Conservation (phyloP, 2,113 vertebrate genomes). For the Dinomys branickii region DNA sequence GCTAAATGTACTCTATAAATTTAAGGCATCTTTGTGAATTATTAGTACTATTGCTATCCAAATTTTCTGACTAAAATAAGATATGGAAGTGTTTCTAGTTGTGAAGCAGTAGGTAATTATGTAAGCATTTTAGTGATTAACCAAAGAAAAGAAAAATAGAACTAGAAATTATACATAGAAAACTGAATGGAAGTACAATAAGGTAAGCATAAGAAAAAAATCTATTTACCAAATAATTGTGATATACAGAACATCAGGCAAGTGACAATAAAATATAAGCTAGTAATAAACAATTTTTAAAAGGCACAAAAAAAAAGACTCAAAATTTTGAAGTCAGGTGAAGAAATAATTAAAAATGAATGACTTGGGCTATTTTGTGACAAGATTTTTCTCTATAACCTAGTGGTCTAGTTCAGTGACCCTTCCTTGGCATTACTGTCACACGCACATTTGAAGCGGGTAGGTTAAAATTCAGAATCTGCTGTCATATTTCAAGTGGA, state of each 20-base stretch:
- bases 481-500: not conserved
- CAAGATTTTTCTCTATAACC: constrained; percentile 1
- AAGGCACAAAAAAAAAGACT: not conserved
- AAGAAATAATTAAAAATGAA: constrained; percentile 52
- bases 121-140: constrained; percentile 46
- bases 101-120: not conserved
- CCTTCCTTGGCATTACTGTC: not conserved
- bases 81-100: not conserved
- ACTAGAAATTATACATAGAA: not conserved
- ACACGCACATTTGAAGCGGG: not conserved
- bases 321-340: not conserved
- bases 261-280: not conserved
- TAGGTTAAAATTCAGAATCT: constrained; percentile 33
- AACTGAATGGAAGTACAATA: constrained; percentile 9
- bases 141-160: constrained; percentile 13
- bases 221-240: not conserved
- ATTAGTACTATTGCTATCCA: constrained; percentile 1
- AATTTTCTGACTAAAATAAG: constrained; percentile 19
- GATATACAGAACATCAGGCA: not conserved
- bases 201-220: not conserved
- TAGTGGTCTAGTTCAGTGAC: not conserved
- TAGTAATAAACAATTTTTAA: constrained; percentile 12
- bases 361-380: not conserved
- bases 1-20: constrained; percentile 33
- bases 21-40: constrained; percentile 23